Conservation (phyloP, 2,113 vertebrate species). For the Embiotoca jacksoni region DNA sequence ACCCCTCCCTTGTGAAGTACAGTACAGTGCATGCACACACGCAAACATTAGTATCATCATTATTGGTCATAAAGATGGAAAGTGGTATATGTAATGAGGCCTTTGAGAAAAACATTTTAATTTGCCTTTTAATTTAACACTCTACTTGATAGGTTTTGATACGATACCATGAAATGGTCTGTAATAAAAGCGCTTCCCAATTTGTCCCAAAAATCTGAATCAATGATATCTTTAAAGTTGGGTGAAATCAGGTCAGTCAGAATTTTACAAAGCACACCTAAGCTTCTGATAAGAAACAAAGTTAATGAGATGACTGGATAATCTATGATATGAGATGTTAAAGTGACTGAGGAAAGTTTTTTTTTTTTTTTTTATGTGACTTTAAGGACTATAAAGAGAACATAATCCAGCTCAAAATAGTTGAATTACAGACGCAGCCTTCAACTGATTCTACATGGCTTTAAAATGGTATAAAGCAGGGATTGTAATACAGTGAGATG, state of each 20-base stretch:
- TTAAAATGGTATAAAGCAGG: conserved; percentile 1
- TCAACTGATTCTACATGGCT: conserved; percentile 4
- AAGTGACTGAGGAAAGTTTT: background rate
- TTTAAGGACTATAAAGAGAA: background rate
- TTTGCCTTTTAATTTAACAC: conserved; percentile 5
- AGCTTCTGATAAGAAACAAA: too few relatives aligned
- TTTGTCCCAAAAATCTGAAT: background rate
- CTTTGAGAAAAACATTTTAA: conserved; percentile 7
- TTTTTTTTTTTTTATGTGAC: background rate
- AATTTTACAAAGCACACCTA: background rate
- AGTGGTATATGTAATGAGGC: background rate
- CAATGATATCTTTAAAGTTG: background rate
- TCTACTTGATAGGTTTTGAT: background rate
- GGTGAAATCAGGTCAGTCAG: background rate
- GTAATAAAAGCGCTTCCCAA: conserved; percentile 1
- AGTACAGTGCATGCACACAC: conserved; percentile 1
- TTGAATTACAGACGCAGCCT: background rate
- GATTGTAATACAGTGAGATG: conserved; percentile 27
- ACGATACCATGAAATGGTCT: background rate
- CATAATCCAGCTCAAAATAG: background rate
- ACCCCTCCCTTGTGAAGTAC: conserved; percentile 34
- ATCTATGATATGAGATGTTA: background rate
- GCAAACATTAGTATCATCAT: conserved; percentile 32
- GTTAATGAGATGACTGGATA: too few relatives aligned
- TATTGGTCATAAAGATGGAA: conserved; percentile 2